phyloP scores from a whole-genome alignment of 64 coral and sea anemone species.

The Anthopleura sola region DNA sequence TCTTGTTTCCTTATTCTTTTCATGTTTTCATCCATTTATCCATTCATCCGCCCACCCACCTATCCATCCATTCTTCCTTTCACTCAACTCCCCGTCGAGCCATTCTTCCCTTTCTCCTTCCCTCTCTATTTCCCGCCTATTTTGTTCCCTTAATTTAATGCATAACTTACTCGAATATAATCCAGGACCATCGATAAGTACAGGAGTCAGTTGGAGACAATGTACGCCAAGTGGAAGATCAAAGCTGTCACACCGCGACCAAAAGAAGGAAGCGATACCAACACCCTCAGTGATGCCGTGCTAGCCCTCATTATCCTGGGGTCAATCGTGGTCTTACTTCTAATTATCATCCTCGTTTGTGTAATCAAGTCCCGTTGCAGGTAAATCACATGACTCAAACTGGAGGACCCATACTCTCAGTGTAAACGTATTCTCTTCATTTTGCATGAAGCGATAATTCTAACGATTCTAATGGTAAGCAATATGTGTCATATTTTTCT shows the following conservation, averaged over 20 bases:
- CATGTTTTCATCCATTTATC: too few relatives aligned
- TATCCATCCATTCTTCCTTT: too few relatives aligned
- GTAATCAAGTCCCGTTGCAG: constrained; percentile 71
- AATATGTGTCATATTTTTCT: neutral
- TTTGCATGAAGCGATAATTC: too few relatives aligned
- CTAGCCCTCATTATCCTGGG: constrained; percentile 78
- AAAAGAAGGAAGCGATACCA: neutral
- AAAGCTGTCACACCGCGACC: constrained; percentile 38
- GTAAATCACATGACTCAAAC: constrained; percentile 3
- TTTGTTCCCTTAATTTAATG: too few relatives aligned
- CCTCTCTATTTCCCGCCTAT: neutral
- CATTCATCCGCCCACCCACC: too few relatives aligned
- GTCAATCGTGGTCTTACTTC: constrained; percentile 53
- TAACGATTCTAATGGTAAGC: too few relatives aligned
- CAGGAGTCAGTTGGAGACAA: constrained; percentile 34
- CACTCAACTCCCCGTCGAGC: too few relatives aligned
- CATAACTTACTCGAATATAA: too few relatives aligned
- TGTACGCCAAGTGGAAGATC: constrained; percentile 91
- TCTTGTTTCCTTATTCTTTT: too few relatives aligned
- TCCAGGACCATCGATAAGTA: constrained; percentile 72
- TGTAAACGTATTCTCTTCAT: too few relatives aligned
- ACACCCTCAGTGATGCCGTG: constrained; percentile 65
- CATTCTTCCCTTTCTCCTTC: neutral
- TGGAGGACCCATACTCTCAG: too few relatives aligned
- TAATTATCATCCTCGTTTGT: constrained; percentile 69